Conservation (phyloP, 2,113 vertebrate genomes). For the Pelecanoides urinatrix region DNA sequence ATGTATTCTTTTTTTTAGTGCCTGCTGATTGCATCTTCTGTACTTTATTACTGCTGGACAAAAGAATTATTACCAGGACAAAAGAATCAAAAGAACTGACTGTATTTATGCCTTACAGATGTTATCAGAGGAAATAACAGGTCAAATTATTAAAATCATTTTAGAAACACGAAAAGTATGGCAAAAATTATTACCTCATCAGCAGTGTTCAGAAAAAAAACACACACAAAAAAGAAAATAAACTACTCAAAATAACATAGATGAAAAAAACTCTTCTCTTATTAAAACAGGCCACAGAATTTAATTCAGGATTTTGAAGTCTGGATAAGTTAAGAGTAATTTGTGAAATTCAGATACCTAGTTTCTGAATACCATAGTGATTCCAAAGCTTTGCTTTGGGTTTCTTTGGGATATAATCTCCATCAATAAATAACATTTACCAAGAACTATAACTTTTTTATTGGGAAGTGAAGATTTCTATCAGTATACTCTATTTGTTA, state of each 20-base stretch:
- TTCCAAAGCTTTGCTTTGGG: not conserved
- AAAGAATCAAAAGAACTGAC: not conserved
- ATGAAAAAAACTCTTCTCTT: not conserved
- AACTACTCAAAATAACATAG: not conserved
- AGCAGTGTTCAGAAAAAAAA: not conserved
- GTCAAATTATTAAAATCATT: not conserved
- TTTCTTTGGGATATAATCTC: not conserved
- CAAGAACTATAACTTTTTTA: not conserved
- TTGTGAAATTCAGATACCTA: not conserved
- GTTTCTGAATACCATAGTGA: not conserved
- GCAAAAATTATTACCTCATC: not conserved
- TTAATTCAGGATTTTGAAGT: not conserved
- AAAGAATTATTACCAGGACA: too few relatives aligned
- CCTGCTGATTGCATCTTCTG: not conserved
- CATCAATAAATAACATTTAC: not conserved
- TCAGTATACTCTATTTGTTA: not conserved
- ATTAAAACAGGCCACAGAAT: not conserved
- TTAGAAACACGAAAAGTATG: not conserved
- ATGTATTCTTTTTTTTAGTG: not conserved
- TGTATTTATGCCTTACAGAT: not conserved
- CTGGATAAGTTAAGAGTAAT: not conserved
- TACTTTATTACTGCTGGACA: not conserved
- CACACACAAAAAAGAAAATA: not conserved
- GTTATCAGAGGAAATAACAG: not conserved
- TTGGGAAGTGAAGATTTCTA: not conserved